A percentile compares a stretch with the other conserved stretches of the same genome.
phyloP scores from a whole-genome alignment of 2,113 vertebrate genomes.

The Phodopus roborovskii region DNA sequence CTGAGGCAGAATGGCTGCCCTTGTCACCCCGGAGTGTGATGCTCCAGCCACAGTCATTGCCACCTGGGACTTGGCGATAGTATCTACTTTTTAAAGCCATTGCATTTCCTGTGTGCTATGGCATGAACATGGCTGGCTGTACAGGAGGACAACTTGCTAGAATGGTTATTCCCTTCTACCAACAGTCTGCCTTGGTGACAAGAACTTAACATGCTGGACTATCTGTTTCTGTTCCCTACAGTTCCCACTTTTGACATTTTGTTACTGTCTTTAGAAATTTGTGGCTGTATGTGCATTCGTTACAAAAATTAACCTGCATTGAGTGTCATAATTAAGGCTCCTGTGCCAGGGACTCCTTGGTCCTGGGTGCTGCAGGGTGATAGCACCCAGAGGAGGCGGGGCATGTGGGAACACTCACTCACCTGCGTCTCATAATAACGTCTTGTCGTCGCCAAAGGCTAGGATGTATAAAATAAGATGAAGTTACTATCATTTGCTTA shows the following conservation, averaged over 20 bases:
- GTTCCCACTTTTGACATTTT: background rate
- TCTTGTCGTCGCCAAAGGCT: background rate
- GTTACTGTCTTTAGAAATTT: background rate
- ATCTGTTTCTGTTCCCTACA: background rate
- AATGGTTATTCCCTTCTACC: too few relatives aligned
- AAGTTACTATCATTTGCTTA: slow-evolving; percentile 66
- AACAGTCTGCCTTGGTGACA: background rate
- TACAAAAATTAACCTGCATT: background rate
- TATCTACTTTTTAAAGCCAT: background rate
- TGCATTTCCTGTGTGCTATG: background rate
- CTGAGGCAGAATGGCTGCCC: background rate
- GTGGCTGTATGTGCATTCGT: background rate
- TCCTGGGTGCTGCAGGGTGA: background rate
- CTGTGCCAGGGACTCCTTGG: background rate
- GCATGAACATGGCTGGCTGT: background rate
- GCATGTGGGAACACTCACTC: background rate
- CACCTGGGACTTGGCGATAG: background rate
- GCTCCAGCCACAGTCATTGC: rapidly evolving
- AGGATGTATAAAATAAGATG: slow-evolving; percentile 27
- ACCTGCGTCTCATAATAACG: background rate
- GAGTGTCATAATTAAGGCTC: background rate
- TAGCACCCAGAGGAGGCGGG: background rate
- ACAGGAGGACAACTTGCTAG: background rate
- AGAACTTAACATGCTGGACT: background rate
- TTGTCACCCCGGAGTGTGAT: rapidly evolving